These are phyloP conservation scores for Atherix ibis DNA, from an alignment of 2,888 invertebrate genomes.

Conservation along the genomic window DNA sequence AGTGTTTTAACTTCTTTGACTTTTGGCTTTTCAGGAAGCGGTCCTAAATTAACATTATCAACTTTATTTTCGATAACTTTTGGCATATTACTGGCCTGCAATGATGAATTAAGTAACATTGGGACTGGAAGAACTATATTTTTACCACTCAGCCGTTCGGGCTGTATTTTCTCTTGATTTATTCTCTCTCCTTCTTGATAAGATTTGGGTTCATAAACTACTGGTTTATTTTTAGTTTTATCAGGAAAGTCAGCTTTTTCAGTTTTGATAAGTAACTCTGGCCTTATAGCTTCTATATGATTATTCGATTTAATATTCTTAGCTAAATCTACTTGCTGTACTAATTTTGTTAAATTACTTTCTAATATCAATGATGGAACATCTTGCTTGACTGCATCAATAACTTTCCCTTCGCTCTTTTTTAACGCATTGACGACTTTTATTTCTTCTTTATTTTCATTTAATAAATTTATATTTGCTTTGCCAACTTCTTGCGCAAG, in stretches of 20 bases:
- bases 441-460: not conserved
- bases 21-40: not conserved
- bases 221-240: constrained; percentile 2
- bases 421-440: not conserved
- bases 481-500: constrained; percentile 21
- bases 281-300: too few species aligned
- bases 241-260: too few species aligned
- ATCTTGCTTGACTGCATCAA: too few species aligned
- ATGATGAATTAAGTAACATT: constrained; percentile 20
- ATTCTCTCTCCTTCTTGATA: constrained; percentile 23
- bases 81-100: constrained; percentile 8
- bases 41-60: too few species aligned
- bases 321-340: too few species aligned
- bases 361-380: too few species aligned
- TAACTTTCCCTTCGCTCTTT: not conserved
- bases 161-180: constrained; percentile 8
- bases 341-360: too few species aligned
- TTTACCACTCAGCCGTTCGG: constrained; percentile 14
- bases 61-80: not conserved
- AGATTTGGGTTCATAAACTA: constrained; percentile 24
- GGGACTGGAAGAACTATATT: constrained; percentile 24
- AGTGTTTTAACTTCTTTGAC: not conserved
- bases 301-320: too few species aligned
- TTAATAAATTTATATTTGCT: not conserved
- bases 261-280: too few species aligned